phyloP scores from a whole-genome alignment of 1,140 invertebrate genomes.

The Drosophila kohkoa region DNA sequence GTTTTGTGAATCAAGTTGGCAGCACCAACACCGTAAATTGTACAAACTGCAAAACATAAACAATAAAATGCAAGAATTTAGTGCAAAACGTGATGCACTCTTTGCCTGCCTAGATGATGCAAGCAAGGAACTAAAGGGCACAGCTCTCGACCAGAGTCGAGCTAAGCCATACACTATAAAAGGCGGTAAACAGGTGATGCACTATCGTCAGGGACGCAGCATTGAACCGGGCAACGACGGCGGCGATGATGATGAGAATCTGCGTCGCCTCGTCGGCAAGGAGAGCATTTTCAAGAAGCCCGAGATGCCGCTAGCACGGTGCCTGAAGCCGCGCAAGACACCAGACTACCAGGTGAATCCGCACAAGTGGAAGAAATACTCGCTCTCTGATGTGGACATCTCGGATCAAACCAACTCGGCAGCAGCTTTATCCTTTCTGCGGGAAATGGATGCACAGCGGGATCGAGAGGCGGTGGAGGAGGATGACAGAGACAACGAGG shows the following conservation, averaged over 20 bases:
- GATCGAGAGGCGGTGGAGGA: conserved; percentile 56
- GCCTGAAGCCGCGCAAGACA: conserved; percentile 85
- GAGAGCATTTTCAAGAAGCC: conserved; percentile 92
- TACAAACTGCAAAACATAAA: conserved; percentile 9
- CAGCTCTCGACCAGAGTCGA: conserved; percentile 85
- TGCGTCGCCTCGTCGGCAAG: conserved; percentile 88
- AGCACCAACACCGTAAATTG: conserved; percentile 10
- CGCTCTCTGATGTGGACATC: conserved; percentile 91
- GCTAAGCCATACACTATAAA: conserved; percentile 60
- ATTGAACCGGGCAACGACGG: conserved; percentile 37
- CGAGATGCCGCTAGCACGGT: conserved; percentile 87
- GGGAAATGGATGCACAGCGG: conserved; percentile 87
- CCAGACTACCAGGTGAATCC: conserved; percentile 90
- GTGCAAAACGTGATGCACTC: conserved; percentile 85
- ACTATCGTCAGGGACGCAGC: conserved; percentile 61
- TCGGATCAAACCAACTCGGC: conserved; percentile 90
- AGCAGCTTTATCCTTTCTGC: conserved; percentile 89
- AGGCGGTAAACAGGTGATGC: conserved; percentile 49
- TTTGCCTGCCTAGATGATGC: conserved; percentile 86
- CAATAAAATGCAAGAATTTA: conserved; percentile 84
- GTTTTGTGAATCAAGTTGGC: conserved; percentile 25
- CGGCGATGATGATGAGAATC: conserved; percentile 60
- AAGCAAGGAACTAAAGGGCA: conserved; percentile 85
- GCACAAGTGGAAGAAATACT: conserved; percentile 91
- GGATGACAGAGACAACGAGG: conserved; percentile 35